Evolutionary conservation across 2,797 vertebrate genomes (phyloP), one percentile per base, ranked within the genome.

Genomic region (Danio jaintianensis): DNA sequence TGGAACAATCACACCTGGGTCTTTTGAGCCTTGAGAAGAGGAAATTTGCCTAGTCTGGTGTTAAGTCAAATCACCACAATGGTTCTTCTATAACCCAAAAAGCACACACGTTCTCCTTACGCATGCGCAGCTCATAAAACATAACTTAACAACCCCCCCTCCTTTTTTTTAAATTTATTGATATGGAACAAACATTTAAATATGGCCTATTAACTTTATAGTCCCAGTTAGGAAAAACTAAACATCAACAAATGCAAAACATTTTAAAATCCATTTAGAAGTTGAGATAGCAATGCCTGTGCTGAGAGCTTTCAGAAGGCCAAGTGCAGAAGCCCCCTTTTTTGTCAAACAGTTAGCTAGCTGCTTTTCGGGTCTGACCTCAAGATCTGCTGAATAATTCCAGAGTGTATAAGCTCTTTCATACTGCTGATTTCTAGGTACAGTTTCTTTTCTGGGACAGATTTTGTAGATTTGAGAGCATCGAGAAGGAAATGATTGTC

Each of bases 321-420:
- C n/a, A 64, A 43, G 62, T 45, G 3, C 40, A 64, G 16, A 64
- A 64, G 42, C 40, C 16, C 62, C 36, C 15, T 63, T 45, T 64
- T 64, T 64, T 67, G 45, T 47, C 4, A 48, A 66, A 43, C 64
- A 67, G 43, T 67, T 67, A 13, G 43, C 63, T 42, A 67, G 18
- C 22, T 15, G 20, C 12, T 7, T 45, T 67, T 67, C 48, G 12
- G 64, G n/a, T 18, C 7, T 47, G 64, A 48, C 64, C 64, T 67
- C 64, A 67, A 29, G 43, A 67, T 29, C 45, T 67, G 43, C 12
- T 47, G 18, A 67, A 67, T 15, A 13, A 64, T 48, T 67, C 58
- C 58, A 13, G 58, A 38, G 6, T 38, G 58, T 36, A 38, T 36
- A 13, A 61, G 29, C n/a, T n/a, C 29, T 2, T 38, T 61, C 11